These are phyloP conservation scores for Lasioglossum morio DNA, from an alignment of 2,888 invertebrate genomes.

Conservation along the genomic window DNA sequence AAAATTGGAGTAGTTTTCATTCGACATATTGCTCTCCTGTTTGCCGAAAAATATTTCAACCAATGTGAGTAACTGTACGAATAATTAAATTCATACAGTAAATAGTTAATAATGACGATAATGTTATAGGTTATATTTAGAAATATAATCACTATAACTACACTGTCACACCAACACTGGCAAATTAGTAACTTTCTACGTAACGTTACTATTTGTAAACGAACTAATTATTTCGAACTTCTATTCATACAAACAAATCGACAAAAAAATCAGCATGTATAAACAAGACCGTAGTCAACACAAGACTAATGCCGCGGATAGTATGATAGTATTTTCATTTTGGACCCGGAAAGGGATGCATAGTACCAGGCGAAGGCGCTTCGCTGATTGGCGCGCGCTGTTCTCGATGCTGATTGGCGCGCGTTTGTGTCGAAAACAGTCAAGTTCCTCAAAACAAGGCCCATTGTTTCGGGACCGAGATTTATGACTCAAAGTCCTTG, in stretches of 20 bases:
- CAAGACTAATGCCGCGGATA: not conserved
- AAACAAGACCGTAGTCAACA: not conserved
- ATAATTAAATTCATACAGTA: not conserved
- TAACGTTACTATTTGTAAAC: not conserved
- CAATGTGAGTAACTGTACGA: not conserved
- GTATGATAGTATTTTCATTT: too few species aligned
- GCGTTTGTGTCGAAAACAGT: too few species aligned
- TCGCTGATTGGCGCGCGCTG: too few species aligned
- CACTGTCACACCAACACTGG: too few species aligned
- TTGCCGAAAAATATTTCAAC: not conserved
- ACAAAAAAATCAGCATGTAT: not conserved
- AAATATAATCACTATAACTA: not conserved
- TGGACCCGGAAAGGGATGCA: too few species aligned
- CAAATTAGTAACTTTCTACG: not conserved
- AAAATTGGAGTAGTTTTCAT: not conserved
- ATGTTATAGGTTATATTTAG: constrained; percentile 31
- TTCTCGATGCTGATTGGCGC: too few species aligned
- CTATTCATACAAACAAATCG: not conserved
- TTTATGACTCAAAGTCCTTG: too few species aligned
- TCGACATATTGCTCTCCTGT: not conserved
- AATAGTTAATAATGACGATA: constrained; percentile 1
- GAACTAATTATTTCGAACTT: not conserved
- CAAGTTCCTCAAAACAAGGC: too few species aligned
- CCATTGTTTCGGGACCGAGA: too few species aligned
- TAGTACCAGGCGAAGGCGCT: too few species aligned